These are phyloP conservation scores for Orientallactaga bullata DNA, from an alignment of 2,113 vertebrate genomes.

Conservation along the genomic window DNA sequence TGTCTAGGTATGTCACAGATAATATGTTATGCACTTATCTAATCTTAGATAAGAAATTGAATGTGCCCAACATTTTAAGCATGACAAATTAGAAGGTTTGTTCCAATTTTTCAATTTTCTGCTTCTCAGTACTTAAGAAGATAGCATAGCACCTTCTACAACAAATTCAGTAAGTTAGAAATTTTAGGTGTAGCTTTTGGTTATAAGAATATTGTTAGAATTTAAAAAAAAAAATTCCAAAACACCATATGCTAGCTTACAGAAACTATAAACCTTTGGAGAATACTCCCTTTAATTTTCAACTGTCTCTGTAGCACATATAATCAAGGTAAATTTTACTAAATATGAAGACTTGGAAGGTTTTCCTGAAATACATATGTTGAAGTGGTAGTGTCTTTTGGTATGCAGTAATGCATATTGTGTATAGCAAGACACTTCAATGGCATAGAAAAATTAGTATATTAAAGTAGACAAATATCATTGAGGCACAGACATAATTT, in stretches of 20 bases:
- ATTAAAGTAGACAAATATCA: neutral
- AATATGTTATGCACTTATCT: neutral
- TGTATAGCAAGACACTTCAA: neutral
- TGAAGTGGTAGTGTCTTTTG: neutral
- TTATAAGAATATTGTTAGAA: neutral
- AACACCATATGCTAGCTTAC: neutral
- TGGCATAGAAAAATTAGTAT: neutral
- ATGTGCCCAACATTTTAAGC: neutral
- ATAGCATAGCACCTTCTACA: neutral
- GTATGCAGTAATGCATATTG: neutral
- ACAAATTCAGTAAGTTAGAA: neutral
- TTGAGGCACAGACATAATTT: neutral
- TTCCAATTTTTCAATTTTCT: neutral
- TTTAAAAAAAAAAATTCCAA: too few relatives aligned
- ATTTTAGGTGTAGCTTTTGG: neutral
- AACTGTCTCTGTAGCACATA: neutral
- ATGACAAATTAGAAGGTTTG: neutral
- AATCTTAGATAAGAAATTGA: neutral
- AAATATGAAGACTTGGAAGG: neutral
- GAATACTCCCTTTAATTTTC: constrained; percentile 1
- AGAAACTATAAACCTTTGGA: neutral
- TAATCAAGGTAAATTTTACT: neutral
- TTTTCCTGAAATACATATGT: neutral
- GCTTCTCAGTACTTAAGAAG: neutral
- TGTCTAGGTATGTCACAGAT: neutral